Base-by-base conservation (phyloP, 2,888 invertebrate genomes). In the Gnatocerus cornutus region DNA sequence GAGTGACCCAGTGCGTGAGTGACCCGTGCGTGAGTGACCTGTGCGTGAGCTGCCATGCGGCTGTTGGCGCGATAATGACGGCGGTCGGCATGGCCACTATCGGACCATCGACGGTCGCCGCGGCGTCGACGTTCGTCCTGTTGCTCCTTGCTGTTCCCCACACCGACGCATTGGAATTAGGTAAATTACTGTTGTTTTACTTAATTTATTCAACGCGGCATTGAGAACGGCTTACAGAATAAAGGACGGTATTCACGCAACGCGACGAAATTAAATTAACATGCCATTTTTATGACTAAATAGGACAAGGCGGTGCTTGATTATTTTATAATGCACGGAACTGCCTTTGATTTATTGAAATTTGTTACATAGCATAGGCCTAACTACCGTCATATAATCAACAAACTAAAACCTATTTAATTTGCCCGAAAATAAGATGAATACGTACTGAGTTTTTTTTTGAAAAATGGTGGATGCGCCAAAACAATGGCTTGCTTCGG, bases 81-180 rank as follows among this genome's bases (percentile, higher is more conserved):
- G 73, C 74, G 73, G 75, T 74, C 74, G 74, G 74, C 75, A 76
- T 77, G 77, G 74, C 72, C 74, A 74, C 76, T 74, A 75, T 78
- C 76, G 68, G 75, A 71, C 68, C 75, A 73, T 75, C 76, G 72
- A 59, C 73, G 65, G 69, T 33, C 68, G 72, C 46, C 48, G 66
- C 50, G 59, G 66, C 67, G 50, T 50, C 73, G 66, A 69, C 74
- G 62, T 63, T 74, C 58, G 65, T 74, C 62, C 69, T 78, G 72
- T 64, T 75, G 68, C 71, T 75, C 56, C 68, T 71, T 61, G 69
- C 71, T 55, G 65, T 48, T 21, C 29, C 66, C 30, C 62, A 58
- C 71, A 62, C 71, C 68, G 43, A 68, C 73, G 68, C 71, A 64
- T 66, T 79, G 66, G 79, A 78, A 75, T 73, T 79, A 66, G 77